phyloP scores from a whole-genome alignment of 2,888 invertebrate species.

The Drosophila sordidula region DNA sequence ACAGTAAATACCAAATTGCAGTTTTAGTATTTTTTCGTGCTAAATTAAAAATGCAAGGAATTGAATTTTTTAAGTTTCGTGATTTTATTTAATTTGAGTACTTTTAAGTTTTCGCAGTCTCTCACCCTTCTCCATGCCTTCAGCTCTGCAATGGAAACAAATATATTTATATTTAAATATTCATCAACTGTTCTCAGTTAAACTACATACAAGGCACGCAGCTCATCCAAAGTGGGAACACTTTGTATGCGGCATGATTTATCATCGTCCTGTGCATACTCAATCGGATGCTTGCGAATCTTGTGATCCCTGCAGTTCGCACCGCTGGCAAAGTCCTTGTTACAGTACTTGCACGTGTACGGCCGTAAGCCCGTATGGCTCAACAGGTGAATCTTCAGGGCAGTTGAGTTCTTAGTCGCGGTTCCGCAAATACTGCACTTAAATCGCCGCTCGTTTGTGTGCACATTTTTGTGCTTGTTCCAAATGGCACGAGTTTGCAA shows the following conservation, averaged over 20 bases:
- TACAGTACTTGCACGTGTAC: constrained; percentile 84
- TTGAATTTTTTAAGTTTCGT: neutral
- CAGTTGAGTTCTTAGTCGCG: constrained; percentile 83
- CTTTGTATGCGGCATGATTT: constrained; percentile 65
- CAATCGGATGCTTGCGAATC: constrained; percentile 81
- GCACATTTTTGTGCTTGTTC: constrained; percentile 85
- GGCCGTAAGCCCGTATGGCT: constrained; percentile 84
- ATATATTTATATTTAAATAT: neutral
- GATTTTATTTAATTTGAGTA: constrained; percentile 1
- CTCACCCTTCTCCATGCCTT: constrained; percentile 37
- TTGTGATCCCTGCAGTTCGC: constrained; percentile 84
- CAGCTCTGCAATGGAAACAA: constrained; percentile 36
- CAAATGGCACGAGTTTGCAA: constrained; percentile 85
- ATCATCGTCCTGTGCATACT: constrained; percentile 66
- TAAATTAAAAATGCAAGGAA: constrained; percentile 7
- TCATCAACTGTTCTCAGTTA: neutral
- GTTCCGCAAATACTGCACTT: constrained; percentile 82
- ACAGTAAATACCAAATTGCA: constrained; percentile 1
- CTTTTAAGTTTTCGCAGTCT: constrained; percentile 31
- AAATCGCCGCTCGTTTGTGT: constrained; percentile 80
- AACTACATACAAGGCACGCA: constrained; percentile 80
- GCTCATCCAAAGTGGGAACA: constrained; percentile 83
- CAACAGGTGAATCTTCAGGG: constrained; percentile 83
- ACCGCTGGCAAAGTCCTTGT: constrained; percentile 83
- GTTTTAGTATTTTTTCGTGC: constrained; percentile 23